Evolutionary conservation across 1,140 invertebrate genomes (phyloP), one percentile per base, ranked within the genome.

Genomic region (Nymphalis io): DNA sequence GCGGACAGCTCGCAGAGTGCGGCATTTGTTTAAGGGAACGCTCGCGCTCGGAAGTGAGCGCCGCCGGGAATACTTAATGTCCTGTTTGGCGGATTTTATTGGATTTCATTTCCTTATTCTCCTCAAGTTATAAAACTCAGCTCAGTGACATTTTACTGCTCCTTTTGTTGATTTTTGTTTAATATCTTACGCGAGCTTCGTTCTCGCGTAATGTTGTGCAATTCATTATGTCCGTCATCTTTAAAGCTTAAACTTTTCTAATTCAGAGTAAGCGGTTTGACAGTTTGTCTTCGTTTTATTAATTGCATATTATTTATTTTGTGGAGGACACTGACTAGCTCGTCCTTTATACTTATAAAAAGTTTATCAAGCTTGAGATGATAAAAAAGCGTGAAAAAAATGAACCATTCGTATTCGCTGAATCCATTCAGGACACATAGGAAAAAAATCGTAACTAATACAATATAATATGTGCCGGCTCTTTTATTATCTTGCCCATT

Each of bases 71-170:
- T 66, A 58, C 63, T 66, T 66, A 66, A 66, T 58, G 63, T 59
- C 63, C 20, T 59, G 63, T 66, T 66, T 57, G 63, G 63, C 60
- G 63, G 53, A 58, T 66, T 59, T 66, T 66, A 66, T 66, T 66
- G 55, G 63, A 66, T 66, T 66, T 66, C 63, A 66, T 66, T 66
- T 66, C 63, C 63, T 58, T 58, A 59, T 66, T 66, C 40, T 62
- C 20, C 4, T 23, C n/a, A 55, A 55, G 21, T 55, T 55, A 55
- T 27, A 23, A 51, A 55, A 16, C 21, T 27, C 11, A 27, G 5
- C 20, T 13, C 51, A 21, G 21, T 13, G 51, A 55, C 51, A 27
- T 55, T 55, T 40, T 21, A 21, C 38, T 8, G 39, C 59, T 60
- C 38, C 18, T 16, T 60, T 60, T 60, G 18, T 21, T 55, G 51